Evolutionary conservation across 2,888 invertebrate species (phyloP).

Genomic region (Coenonympha glycerion): DNA sequence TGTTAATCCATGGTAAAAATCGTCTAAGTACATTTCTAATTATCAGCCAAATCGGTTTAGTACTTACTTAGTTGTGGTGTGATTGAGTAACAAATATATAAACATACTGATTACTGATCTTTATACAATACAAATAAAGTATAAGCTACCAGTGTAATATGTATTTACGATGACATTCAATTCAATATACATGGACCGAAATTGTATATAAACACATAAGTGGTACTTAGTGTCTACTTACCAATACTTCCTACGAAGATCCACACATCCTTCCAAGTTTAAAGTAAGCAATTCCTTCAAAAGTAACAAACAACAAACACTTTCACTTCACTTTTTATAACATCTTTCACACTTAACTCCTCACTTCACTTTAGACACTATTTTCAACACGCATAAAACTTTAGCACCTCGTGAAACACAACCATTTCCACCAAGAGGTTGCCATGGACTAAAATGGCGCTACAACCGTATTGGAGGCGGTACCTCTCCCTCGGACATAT

Average conservation of each 20-base stretch:
- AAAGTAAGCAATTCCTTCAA: background rate
- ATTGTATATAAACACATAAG: background rate
- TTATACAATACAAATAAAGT: no score
- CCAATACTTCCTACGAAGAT: slow-evolving; percentile 19
- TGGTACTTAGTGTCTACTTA: no score
- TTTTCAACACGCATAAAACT: slow-evolving; percentile 14
- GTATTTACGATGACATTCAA: no score
- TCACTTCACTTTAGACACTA: slow-evolving; percentile 17
- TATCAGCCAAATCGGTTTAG: no score
- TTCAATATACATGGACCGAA: no score
- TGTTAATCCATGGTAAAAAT: no score
- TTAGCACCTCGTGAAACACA: slow-evolving; percentile 24
- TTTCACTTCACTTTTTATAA: slow-evolving; percentile 10
- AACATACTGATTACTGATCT: no score
- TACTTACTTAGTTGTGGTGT: no score
- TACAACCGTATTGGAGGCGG: slow-evolving; percentile 28
- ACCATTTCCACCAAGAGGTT: slow-evolving; percentile 32
- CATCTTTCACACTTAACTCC: slow-evolving; percentile 6
- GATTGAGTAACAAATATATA: no score
- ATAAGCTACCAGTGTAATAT: no score
- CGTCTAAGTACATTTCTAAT: no score
- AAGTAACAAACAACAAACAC: slow-evolving; percentile 5
- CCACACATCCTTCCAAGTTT: background rate
- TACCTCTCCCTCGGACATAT: slow-evolving; percentile 32
- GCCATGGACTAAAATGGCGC: slow-evolving; percentile 44